phyloP scores from a whole-genome alignment of 1,140 invertebrate species.

The Eriocheir sinensis region DNA sequence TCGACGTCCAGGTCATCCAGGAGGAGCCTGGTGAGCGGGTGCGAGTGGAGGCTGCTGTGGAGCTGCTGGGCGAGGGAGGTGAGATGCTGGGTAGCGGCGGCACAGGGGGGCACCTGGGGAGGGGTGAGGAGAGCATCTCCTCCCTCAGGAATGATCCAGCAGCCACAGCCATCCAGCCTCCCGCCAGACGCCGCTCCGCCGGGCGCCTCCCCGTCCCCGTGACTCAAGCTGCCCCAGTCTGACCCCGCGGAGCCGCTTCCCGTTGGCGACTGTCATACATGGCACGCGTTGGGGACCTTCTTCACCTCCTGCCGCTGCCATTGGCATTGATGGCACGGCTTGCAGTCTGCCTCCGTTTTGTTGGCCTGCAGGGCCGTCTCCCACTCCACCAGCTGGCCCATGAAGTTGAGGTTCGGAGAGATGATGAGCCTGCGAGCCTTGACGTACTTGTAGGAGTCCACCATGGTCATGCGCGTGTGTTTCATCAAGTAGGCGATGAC shows the following conservation, averaged over 20 bases:
- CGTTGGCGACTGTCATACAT: constrained; percentile 76
- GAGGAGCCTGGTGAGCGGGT: constrained; percentile 41
- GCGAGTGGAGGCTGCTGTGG: constrained; percentile 46
- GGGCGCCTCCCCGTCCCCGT: not conserved
- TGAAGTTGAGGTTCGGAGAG: constrained; percentile 98
- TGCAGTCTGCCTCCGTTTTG: constrained; percentile 78
- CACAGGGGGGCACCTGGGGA: not conserved
- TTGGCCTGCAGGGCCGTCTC: constrained; percentile 87
- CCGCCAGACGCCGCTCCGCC: not conserved
- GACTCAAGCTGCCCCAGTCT: constrained; percentile 33
- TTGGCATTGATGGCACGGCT: constrained; percentile 83
- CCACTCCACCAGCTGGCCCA: constrained; percentile 95
- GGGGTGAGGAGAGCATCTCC: not conserved
- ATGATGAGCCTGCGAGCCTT: constrained; percentile 94
- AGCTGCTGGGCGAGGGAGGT: constrained; percentile 41
- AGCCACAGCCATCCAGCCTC: constrained; percentile 49
- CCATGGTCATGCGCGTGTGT: constrained; percentile 91
- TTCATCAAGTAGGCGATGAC: constrained; percentile 97
- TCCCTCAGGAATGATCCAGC: constrained; percentile 35
- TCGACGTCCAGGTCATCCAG: constrained; percentile 54
- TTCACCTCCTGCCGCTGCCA: constrained; percentile 81
- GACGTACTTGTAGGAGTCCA: constrained; percentile 94
- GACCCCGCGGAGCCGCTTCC: not conserved
- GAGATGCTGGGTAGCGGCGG: constrained; percentile 29
- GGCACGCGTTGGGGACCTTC: constrained; percentile 78